phyloP scores from a whole-genome alignment of 2,888 invertebrate genomes.

The Teleogryllus oceanicus region DNA sequence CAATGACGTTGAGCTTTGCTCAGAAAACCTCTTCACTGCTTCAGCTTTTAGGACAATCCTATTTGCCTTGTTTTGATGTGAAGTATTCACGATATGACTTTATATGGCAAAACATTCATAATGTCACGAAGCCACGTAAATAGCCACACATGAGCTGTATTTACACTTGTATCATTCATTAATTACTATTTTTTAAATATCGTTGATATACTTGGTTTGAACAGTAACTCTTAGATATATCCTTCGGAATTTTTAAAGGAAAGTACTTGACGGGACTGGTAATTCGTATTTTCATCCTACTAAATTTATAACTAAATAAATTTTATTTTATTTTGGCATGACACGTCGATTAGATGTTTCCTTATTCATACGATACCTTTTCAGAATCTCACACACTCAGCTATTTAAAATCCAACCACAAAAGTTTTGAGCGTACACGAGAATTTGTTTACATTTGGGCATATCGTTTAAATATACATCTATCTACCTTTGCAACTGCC shows the following conservation, averaged over 20 bases:
- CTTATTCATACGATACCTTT: no score
- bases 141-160: not conserved
- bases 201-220: no score
- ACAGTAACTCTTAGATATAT: no score
- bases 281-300: not conserved
- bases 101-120: not conserved
- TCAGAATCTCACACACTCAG: no score
- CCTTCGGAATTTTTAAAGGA: not conserved
- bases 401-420: no score
- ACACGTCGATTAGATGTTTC: no score
- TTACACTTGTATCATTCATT: not conserved
- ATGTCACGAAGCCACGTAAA: not conserved
- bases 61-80: not conserved
- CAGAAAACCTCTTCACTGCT: not conserved
- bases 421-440: no score
- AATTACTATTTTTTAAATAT: no score
- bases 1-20: conserved; percentile 18
- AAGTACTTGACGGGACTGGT: not conserved
- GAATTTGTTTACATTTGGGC: no score
- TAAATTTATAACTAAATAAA: not conserved
- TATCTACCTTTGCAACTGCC: no score
- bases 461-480: no score
- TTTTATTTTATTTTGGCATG: no score
- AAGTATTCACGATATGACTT: not conserved
- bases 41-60: not conserved